Percentiles rank a stretch among this genome's conserved stretches.
These are phyloP conservation scores for Microplitis manilae DNA, from an alignment of 2,888 invertebrate species.

Conservation along the genomic window DNA sequence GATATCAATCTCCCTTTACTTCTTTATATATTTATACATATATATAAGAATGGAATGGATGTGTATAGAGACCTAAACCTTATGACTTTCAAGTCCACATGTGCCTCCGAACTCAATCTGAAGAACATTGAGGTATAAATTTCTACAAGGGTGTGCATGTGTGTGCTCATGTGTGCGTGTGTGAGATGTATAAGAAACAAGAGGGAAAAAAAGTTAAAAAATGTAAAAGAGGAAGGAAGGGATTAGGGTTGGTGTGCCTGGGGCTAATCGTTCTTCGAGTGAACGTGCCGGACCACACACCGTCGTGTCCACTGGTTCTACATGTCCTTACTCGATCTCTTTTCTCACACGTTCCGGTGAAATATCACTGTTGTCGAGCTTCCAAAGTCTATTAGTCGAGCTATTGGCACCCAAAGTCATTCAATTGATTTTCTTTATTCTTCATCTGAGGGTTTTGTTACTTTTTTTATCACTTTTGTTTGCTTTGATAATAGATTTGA, in stretches of 20 bases:
- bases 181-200: conserved; percentile 3
- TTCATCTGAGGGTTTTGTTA: too few species aligned
- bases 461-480: neutral
- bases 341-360: conserved; percentile 55
- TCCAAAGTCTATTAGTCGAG: conserved; percentile 55
- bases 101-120: conserved; percentile 31
- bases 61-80: conserved; percentile 36
- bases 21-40: conserved; percentile 3
- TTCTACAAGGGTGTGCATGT: conserved; percentile 19
- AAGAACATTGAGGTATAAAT: conserved; percentile 37
- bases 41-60: conserved; percentile 33
- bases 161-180: neutral
- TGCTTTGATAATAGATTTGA: too few species aligned
- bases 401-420: conserved; percentile 24
- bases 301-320: conserved; percentile 47
- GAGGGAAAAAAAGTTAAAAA: conserved; percentile 38
- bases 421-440: conserved; percentile 8
- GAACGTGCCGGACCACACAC: conserved; percentile 67
- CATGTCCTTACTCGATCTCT: conserved; percentile 31
- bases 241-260: conserved; percentile 56
- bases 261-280: conserved; percentile 68
- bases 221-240: conserved; percentile 51
- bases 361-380: conserved; percentile 51
- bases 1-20: conserved; percentile 56
- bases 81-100: conserved; percentile 32